A percentile compares a stretch with the other conserved stretches of the same genome.
Evolutionary conservation across 2,797 vertebrate species (phyloP).

Genomic region (Ceryle rudis): DNA sequence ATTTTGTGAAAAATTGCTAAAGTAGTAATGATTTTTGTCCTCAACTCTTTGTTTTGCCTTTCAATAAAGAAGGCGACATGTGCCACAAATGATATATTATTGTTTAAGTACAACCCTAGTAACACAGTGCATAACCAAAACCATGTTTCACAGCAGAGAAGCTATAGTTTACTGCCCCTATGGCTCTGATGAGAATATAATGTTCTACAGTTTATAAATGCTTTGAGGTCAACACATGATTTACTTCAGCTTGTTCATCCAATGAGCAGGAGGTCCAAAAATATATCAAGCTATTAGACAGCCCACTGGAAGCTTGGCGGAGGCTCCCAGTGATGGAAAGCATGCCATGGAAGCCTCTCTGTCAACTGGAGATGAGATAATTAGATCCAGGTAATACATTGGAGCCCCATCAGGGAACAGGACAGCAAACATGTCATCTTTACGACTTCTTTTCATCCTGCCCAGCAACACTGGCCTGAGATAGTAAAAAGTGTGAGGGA

Average conservation of each 20-base stretch:
- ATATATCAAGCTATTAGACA: constrained; percentile 88
- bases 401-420: constrained; percentile 82
- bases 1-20: constrained; percentile 97
- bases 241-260: constrained; percentile 91
- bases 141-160: constrained; percentile 94
- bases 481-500: constrained; percentile 67
- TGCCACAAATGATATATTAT: constrained; percentile 93
- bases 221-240: constrained; percentile 96
- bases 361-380: constrained; percentile 85
- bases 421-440: constrained; percentile 84
- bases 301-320: constrained; percentile 81
- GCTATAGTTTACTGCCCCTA: constrained; percentile 92
- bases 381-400: constrained; percentile 88
- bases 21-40: constrained; percentile 97
- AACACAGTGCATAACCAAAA: constrained; percentile 93
- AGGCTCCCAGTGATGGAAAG: constrained; percentile 82
- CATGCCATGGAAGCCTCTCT: constrained; percentile 77
- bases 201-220: constrained; percentile 93
- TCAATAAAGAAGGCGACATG: constrained; percentile 97
- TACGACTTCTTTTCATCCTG: constrained; percentile 79
- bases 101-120: constrained; percentile 85
- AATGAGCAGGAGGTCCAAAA: constrained; percentile 88
- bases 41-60: constrained; percentile 99
- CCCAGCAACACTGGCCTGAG: constrained; percentile 64
- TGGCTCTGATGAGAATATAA: constrained; percentile 96